These are phyloP conservation scores for Eulacestoma nigropectus DNA, from an alignment of 2,113 vertebrate species.

Conservation along the genomic window DNA sequence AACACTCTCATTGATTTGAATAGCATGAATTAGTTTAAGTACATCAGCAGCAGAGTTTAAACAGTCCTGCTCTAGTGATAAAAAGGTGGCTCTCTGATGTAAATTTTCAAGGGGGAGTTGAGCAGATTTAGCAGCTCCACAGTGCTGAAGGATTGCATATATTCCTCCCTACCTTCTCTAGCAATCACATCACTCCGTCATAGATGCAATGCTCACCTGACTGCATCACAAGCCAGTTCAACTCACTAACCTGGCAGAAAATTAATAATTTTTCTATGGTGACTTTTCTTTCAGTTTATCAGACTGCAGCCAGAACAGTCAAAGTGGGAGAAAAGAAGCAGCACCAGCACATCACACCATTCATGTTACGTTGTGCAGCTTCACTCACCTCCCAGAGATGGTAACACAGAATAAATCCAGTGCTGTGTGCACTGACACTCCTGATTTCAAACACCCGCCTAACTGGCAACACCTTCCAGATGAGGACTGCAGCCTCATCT, in stretches of 20 bases:
- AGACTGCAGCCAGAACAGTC: not conserved
- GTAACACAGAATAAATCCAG: not conserved
- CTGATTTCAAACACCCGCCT: not conserved
- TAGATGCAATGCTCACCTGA: not conserved
- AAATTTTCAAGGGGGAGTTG: not conserved
- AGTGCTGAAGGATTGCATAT: not conserved
- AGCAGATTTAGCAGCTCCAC: not conserved
- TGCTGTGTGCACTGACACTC: not conserved
- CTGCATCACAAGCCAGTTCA: not conserved
- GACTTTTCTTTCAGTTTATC: not conserved
- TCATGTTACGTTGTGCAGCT: fast-evolving
- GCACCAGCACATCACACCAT: not conserved
- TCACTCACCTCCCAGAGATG: not conserved
- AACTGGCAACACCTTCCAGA: not conserved
- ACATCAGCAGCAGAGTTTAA: not conserved
- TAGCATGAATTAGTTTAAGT: not conserved
- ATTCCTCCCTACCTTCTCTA: not conserved
- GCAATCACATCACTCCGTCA: not conserved
- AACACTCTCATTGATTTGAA: not conserved
- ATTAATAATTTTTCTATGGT: not conserved
- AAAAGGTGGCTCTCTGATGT: not conserved
- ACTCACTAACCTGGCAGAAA: not conserved
- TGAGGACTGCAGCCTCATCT: not conserved
- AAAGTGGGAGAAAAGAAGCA: not conserved
- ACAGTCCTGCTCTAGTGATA: not conserved